Percentiles rank a stretch among this genome's conserved stretches.
These are phyloP conservation scores for Perithous albicinctus DNA, from an alignment of 2,888 invertebrate genomes.

Conservation along the genomic window DNA sequence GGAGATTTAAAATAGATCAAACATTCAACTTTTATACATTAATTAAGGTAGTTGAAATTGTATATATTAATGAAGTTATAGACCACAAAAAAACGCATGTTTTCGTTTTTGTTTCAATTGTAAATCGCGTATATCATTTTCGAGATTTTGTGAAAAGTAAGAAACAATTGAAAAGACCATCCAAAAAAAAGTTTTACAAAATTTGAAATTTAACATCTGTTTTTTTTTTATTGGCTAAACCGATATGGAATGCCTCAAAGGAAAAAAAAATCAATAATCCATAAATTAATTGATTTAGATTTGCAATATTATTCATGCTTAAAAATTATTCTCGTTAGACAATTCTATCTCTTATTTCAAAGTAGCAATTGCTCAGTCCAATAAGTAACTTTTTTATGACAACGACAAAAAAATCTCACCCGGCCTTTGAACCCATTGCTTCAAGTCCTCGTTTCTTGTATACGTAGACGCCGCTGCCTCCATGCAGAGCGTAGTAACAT, in stretches of 20 bases:
- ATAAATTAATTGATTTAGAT: not conserved
- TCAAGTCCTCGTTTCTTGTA: conserved; percentile 91
- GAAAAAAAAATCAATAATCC: too few species aligned
- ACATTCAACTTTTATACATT: not conserved
- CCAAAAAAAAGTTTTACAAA: too few species aligned
- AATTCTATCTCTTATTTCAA: not conserved
- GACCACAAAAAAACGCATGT: too few species aligned
- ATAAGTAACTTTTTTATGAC: not conserved
- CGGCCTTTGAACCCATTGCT: conserved; percentile 91
- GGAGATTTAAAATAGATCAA: not conserved
- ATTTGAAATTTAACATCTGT: too few species aligned
- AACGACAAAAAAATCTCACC: conserved; percentile 85
- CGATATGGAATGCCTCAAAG: too few species aligned
- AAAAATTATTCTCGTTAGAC: not conserved
- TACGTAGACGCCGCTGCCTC: conserved; percentile 92
- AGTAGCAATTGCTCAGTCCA: not conserved
- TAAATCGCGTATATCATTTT: too few species aligned
- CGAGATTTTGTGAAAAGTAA: too few species aligned
- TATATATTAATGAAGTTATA: too few species aligned
- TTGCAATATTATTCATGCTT: not conserved
- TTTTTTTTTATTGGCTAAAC: too few species aligned
- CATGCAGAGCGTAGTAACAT: conserved; percentile 91
- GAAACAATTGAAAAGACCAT: too few species aligned
- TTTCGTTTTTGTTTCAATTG: too few species aligned
- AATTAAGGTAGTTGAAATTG: too few species aligned